Conservation (phyloP, 2,113 vertebrate species). For the Ophthalmotilapia sp. region DNA sequence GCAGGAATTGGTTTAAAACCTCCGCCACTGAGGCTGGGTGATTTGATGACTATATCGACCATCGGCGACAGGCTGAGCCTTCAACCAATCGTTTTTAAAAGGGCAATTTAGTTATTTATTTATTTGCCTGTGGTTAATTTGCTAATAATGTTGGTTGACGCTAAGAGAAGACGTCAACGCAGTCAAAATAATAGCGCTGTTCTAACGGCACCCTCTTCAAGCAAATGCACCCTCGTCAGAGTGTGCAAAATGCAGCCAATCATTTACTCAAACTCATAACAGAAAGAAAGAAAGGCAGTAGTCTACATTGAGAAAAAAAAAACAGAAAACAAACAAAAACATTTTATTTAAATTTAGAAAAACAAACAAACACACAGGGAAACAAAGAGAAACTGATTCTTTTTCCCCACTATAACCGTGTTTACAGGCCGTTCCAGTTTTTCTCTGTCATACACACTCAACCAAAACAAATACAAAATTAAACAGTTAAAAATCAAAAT, state of each 20-base stretch:
- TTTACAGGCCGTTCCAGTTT: background rate
- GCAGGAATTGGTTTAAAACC: background rate
- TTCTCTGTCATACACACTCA: background rate
- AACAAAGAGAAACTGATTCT: background rate
- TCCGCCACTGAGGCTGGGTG: background rate
- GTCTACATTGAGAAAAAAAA: background rate
- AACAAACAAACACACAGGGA: background rate
- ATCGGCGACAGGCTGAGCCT: background rate
- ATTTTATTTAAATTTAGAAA: fast-evolving
- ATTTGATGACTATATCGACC: background rate
- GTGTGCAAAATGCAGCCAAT: background rate
- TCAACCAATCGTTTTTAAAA: background rate
- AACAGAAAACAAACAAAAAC: fast-evolving
- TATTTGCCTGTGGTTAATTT: background rate
- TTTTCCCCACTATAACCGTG: background rate
- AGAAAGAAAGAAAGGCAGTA: background rate
- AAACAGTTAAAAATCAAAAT: background rate
- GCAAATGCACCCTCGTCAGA: background rate
- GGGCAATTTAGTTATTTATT: background rate
- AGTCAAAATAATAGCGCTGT: background rate
- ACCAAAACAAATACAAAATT: background rate
- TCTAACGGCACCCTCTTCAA: background rate
- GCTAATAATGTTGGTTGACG: background rate
- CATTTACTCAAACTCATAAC: background rate
- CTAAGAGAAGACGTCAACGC: fast-evolving